Evolutionary conservation across 1,140 invertebrate genomes (phyloP).

Genomic region (Drosophila mauritiana): DNA sequence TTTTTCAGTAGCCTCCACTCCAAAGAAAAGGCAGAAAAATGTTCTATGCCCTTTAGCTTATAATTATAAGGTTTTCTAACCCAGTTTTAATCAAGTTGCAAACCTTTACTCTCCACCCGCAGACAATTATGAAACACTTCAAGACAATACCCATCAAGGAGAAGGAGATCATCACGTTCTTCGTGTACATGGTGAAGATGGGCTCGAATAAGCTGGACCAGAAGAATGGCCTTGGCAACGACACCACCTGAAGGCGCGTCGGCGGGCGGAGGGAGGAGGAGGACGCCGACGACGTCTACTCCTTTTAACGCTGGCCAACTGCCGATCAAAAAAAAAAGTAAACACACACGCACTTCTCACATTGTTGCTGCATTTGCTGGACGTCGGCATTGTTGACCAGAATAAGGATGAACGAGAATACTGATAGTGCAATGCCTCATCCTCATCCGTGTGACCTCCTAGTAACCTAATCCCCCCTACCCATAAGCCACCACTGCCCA

Average conservation of each 20-base stretch:
- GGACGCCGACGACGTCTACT: constrained; percentile 24
- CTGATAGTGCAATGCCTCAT: constrained; percentile 15
- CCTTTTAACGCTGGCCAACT: constrained; percentile 19
- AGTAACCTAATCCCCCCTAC: neutral
- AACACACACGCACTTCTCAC: constrained; percentile 1
- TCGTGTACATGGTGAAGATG: constrained; percentile 98
- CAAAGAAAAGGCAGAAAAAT: too few species aligned
- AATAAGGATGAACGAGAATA: constrained; percentile 7
- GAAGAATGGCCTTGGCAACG: constrained; percentile 89
- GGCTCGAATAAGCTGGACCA: constrained; percentile 97
- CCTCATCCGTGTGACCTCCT: neutral
- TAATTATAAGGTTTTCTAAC: neutral
- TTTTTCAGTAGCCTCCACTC: too few species aligned
- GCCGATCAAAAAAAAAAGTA: neutral
- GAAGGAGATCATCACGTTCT: constrained; percentile 97
- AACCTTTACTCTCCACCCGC: constrained; percentile 35
- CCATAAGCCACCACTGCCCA: constrained; percentile 16
- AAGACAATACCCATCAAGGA: constrained; percentile 96
- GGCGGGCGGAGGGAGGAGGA: constrained; percentile 28
- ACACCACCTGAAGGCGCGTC: constrained; percentile 73
- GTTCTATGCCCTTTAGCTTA: neutral
- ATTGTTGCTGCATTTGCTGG: constrained; percentile 52
- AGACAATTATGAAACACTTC: constrained; percentile 97
- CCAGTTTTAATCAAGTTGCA: neutral
- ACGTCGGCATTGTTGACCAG: constrained; percentile 26